Evolutionary conservation across 2,797 vertebrate species (phyloP).

Genomic region (Rhabdomys pumilio): DNA sequence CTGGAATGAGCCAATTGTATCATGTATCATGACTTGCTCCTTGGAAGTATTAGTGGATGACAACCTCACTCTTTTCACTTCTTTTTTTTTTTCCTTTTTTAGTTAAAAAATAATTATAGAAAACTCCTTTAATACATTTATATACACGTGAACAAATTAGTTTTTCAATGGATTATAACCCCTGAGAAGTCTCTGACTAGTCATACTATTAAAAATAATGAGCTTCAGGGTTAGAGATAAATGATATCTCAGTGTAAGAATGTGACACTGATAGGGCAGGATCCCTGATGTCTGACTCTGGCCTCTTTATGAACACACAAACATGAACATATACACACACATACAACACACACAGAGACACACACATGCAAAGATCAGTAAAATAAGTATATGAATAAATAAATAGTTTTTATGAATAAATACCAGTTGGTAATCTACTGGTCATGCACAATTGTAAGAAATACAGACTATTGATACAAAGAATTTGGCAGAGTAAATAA

Average conservation of each 20-base stretch:
- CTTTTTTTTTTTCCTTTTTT: background rate
- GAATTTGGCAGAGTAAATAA: background rate
- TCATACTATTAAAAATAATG: background rate
- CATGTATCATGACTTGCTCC: background rate
- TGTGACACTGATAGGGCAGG: background rate
- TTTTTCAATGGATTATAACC: background rate
- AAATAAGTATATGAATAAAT: background rate
- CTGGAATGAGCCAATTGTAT: background rate
- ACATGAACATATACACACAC: background rate
- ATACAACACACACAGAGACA: too few species aligned
- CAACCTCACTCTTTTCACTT: background rate
- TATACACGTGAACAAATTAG: background rate
- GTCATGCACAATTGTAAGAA: background rate
- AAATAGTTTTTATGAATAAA: background rate
- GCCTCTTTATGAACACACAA: background rate
- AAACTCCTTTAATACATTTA: background rate
- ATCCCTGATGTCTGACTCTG: background rate
- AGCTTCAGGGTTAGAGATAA: background rate
- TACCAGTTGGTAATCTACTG: background rate
- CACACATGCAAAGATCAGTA: background rate
- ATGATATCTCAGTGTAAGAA: background rate
- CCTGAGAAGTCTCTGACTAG: background rate
- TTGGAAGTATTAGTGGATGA: background rate
- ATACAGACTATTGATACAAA: too few species aligned
- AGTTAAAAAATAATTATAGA: background rate